These are phyloP conservation scores for Heliconius melpomene DNA, from an alignment of 1,140 invertebrate genomes.

Conservation along the genomic window DNA sequence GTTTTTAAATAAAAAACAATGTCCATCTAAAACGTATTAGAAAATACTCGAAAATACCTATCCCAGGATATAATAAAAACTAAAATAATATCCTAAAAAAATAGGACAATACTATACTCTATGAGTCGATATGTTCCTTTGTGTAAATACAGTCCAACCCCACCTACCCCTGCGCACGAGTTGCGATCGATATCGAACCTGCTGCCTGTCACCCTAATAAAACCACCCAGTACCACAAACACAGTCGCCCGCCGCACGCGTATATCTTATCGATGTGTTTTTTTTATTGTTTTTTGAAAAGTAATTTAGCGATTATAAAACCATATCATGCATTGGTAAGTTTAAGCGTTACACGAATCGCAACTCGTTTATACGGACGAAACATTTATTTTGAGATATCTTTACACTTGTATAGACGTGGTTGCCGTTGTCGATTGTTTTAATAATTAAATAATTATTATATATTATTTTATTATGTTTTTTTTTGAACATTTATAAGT, in stretches of 20 bases:
- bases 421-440: background rate
- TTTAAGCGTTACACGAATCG: conserved; percentile 46
- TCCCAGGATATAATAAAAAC: too few relatives aligned
- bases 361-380: conserved; percentile 30
- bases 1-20: too few relatives aligned
- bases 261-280: conserved; percentile 62
- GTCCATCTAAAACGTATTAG: too few relatives aligned
- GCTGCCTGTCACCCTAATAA: conserved; percentile 34
- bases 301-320: conserved; percentile 69
- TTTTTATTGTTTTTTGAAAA: conserved; percentile 76
- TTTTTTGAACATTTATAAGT: conserved; percentile 29
- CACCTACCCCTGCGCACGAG: conserved; percentile 71
- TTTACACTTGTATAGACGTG: conserved; percentile 3
- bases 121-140: background rate
- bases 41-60: too few relatives aligned
- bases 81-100: background rate
- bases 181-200: conserved; percentile 63
- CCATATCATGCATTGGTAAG: conserved; percentile 73
- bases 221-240: conserved; percentile 35
- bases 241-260: conserved; percentile 47
- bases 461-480: background rate
- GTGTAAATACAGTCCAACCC: conserved; percentile 36
- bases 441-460: background rate
- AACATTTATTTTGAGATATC: conserved; percentile 47
- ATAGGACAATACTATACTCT: background rate